Evolutionary conservation across 2,113 vertebrate genomes (phyloP), one percentile per base, ranked within the genome.

Genomic region (Pungitius pungitius): DNA sequence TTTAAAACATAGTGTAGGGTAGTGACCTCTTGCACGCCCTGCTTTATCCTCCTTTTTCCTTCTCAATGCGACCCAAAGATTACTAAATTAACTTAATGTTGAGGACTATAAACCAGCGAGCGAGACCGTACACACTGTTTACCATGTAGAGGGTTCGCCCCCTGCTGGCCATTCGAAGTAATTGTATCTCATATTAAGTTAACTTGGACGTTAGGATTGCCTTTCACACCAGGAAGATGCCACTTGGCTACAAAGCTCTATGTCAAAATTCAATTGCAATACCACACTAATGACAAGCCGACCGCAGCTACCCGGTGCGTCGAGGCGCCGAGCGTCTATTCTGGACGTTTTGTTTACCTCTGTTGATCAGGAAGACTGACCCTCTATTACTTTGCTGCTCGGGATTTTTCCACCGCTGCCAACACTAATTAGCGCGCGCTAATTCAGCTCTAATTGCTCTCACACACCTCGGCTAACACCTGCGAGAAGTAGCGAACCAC

Each of bases 381-480:
- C 40, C 40, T 59, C 37, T 30, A 13, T 61, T n/a, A 73, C n/a
- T 71, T 13, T 18, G 22, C 64, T 62, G 27, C 67, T 56, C n/a
- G 10, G 49, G 59, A 45, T 37, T 18, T 57, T 66, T 61, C 13
- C 45, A 65, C 63, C 57, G 5, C 54, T 27, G 26, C 52, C 14
- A 30, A 14, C 26, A 7, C 12, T 57, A 65, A 74, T 81, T 64
- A 74, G 42, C 27, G 27, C 33, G 0, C 20, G 52, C 52, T 78
- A 59, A 77, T 79, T 51, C 22, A 39, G 40, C 51, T 49, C 8
- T 77, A 83, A 81, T 77, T 66, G 35, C 20, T 35, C 27, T 70
- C 17, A 49, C 57, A 43, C 26, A 59, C 71, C 58, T 77, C 17
- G 27, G 51, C 42, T 45, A 73, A 56, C 59, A 68, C 27, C 30